Evolutionary conservation across 2,113 vertebrate genomes (phyloP), one percentile per base, ranked within the genome.

Genomic region (Zapus hudsonius): DNA sequence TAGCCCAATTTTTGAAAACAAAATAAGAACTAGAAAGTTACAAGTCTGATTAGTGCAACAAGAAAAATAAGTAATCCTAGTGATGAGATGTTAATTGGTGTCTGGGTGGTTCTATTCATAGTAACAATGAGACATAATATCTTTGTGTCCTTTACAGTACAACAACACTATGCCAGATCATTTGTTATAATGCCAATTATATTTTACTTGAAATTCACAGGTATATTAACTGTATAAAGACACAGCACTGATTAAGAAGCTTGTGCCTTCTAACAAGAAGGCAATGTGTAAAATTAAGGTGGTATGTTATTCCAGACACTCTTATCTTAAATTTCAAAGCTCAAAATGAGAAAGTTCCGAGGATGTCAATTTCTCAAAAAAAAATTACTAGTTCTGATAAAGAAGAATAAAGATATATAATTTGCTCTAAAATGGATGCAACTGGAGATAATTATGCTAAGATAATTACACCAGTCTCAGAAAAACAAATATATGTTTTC

Each of bases 41-140:
- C 91, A 97, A 96, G 84, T 97, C 96, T 98, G 97, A 98, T 98
- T 98, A 98, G 96, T 97, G 87, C 96, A 98, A 97, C 78, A 97
- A 97, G 97, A 97, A 97, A 95, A 95, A 95, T 97, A 97, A 97
- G 92, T 97, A 98, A 98, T 98, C 97, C 95, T 96, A 97, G 94
- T 70, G 90, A 98, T 96, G 97, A 98, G 96, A 97, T 98, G 97
- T 97, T 98, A 98, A 98, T 97, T 98, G 97, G 96, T 97, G 96
- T 97, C 97, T 98, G 96, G 96, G 92, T 97, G 95, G 93, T 97
- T 97, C 96, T 98, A 97, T 98, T 98, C 96, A 98, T 96, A 98
- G 97, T 91, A 97, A 98, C 96, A 97, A 97, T 96, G 93, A 94
- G 63, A 96, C 84, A 95, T 97, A 97, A 97, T 94, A 97, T 94